Percentiles rank a stretch among this genome's conserved stretches.
phyloP scores from a whole-genome alignment of 2,797 vertebrate species.

The Acipenser oxyrinchus region DNA sequence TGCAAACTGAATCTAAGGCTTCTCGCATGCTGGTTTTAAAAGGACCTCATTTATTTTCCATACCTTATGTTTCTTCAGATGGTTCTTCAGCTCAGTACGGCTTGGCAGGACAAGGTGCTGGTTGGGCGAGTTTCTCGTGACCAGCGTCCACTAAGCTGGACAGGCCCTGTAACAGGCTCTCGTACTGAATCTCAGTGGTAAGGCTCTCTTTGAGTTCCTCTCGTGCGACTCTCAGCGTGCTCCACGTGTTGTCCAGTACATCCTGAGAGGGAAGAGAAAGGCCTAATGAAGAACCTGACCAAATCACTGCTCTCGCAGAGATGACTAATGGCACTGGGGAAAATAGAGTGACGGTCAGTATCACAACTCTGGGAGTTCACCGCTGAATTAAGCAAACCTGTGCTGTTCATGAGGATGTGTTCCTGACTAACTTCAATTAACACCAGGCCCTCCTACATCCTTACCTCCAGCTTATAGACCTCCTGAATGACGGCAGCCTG shows the following conservation, averaged over 20 bases:
- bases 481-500: conserved; percentile 52
- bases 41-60: not conserved
- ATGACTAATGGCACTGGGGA: too few relatives aligned
- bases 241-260: conserved; percentile 60
- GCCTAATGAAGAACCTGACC: not conserved
- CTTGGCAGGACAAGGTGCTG: conserved; percentile 39
- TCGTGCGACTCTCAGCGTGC: conserved; percentile 41
- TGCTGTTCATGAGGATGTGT: too few relatives aligned
- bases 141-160: conserved; percentile 57
- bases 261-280: conserved; percentile 44
- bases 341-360: too few relatives aligned
- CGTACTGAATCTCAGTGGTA: conserved; percentile 51
- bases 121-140: conserved; percentile 47
- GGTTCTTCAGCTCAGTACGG: conserved; percentile 50
- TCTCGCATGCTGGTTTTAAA: too few relatives aligned
- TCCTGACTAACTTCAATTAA: fast-evolving
- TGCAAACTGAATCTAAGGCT: too few relatives aligned
- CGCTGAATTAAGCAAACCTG: too few relatives aligned
- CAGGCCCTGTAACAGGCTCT: conserved; percentile 55
- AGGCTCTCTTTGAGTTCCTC: conserved; percentile 43
- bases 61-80: conserved; percentile 68
- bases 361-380: too few relatives aligned
- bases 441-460: not conserved
- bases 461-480: conserved; percentile 68
- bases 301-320: too few relatives aligned